Evolutionary conservation across 2,888 invertebrate species (phyloP), one percentile per base, ranked within the genome.

Genomic region (Coenonympha glycerion): DNA sequence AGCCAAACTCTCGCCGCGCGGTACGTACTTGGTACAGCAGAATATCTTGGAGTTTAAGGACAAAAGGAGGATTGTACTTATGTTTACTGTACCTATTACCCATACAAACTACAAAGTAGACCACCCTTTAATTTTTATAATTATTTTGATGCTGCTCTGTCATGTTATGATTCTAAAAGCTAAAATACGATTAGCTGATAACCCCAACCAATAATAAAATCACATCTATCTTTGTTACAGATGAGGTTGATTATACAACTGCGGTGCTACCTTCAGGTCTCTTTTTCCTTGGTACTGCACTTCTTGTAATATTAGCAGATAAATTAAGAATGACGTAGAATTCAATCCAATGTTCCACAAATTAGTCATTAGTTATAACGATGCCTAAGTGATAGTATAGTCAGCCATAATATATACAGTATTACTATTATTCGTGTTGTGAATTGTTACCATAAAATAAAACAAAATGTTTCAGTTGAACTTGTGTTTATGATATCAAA

Each of bases 241-340:
- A 79, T 56, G 75, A 79, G 58, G 62, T 64, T n/a, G 78, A 83
- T 53, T 64, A 67, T 21, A 74, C 79, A 5, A 73, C 71, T 15
- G 70, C 81, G 36, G 87, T 71, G 13, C 65, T 87, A 54, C 83
- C 87, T 1, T 68, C 87, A 0, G 82, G 87, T 24, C 63, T 87
- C 21, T 87, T 87, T 59, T 84, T 87, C 65, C 68, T 87, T n/a
- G 87, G 87, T 37, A 85, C 87, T 26, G 85, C 83, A 8, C 69
- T 87, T 41, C 66, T 87, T 55, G 77, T 87, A 41, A 76, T 87
- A 49, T 71, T 87, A 64, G 87, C 87, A 44, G 86, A 87, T 69
- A 87, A 86, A 73, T 70, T 87, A 50, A 83, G 79, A 71, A 59
- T 70, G 44, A 61, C 74, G 45, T 82, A 78, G 69, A 56, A 19